Base-by-base conservation (phyloP, 2,888 invertebrate genomes). In the Ennomos quercinarius region DNA sequence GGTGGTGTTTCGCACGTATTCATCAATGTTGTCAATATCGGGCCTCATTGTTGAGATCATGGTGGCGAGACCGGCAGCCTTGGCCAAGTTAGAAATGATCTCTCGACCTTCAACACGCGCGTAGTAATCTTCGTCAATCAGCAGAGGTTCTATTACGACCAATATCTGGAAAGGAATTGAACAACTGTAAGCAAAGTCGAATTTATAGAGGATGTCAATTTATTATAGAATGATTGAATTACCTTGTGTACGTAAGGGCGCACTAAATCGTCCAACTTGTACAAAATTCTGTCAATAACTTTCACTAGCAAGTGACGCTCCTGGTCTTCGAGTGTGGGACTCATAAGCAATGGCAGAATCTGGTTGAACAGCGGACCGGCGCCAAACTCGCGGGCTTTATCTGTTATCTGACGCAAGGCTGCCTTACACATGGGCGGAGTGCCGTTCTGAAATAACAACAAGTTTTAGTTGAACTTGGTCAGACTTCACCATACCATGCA, bases 1-100 rank as follows among this genome's bases (percentile, higher is more conserved):
- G 0, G 99, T 99, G 0, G 99, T 99, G 87, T 99, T 99, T 81
- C 99, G 95, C 40, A 99, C 99, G 81, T 99, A 99, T 90, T 99
- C 99, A 87, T 99, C 99, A 76, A 99, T 99, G 84, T 99, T 99
- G 89, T 99, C 99, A 76, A 99, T 99, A 93, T 99, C 99, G 0
- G 99, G 99, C 83, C 99, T 94, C 99, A 99, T 99, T 0, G 99
- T 99, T 5, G 99, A 99, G 78, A 99, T 99, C 99, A 99, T 99
- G 10, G 99, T 99, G 4, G 99, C 99, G 56, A 99, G 92, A 57
- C 99, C 99, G 3, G 99, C 99, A 1, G 99, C 99, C 93, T 99
- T 99, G 0, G 99, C 99, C 80, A 99, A 93, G 89, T 99, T 99
- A 0, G 99, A 99, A 80, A 99, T 99, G 73, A 99, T 99, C 91